Percentiles rank a stretch among this genome's conserved stretches.
These are phyloP conservation scores for Loris lydekkerianus DNA, from an alignment of 2,797 vertebrate species.

Conservation along the genomic window DNA sequence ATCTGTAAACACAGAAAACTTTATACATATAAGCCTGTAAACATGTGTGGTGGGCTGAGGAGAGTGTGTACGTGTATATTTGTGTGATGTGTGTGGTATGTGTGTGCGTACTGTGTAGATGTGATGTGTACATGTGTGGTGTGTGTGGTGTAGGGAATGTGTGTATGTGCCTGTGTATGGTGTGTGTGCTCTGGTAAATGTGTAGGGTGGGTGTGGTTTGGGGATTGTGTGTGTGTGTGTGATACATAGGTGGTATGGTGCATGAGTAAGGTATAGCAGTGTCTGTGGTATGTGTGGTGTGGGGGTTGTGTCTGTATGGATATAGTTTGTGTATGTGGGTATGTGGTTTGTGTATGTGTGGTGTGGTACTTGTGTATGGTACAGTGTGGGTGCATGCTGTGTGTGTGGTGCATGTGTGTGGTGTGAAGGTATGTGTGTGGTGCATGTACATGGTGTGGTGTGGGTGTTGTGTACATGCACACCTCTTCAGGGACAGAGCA, in stretches of 20 bases:
- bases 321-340: neutral
- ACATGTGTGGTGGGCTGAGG: neutral
- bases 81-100: neutral
- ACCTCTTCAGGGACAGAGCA: neutral
- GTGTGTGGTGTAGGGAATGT: neutral
- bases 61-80: too few species aligned
- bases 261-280: neutral
- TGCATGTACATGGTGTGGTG: neutral
- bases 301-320: neutral
- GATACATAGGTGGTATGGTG: neutral
- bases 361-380: too few species aligned
- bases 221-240: neutral
- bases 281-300: neutral
- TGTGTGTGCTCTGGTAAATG: neutral
- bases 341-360: neutral
- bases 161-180: neutral
- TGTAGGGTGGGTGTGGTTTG: neutral
- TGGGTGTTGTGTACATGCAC: neutral
- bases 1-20: slow-evolving; percentile 11
- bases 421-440: neutral
- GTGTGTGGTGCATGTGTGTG: neutral
- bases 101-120: neutral
- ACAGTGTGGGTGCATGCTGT: neutral
- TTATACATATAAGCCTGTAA: neutral
- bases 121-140: neutral